Conservation (phyloP, 2,888 invertebrate genomes). For the Lepidochitona cinerea region DNA sequence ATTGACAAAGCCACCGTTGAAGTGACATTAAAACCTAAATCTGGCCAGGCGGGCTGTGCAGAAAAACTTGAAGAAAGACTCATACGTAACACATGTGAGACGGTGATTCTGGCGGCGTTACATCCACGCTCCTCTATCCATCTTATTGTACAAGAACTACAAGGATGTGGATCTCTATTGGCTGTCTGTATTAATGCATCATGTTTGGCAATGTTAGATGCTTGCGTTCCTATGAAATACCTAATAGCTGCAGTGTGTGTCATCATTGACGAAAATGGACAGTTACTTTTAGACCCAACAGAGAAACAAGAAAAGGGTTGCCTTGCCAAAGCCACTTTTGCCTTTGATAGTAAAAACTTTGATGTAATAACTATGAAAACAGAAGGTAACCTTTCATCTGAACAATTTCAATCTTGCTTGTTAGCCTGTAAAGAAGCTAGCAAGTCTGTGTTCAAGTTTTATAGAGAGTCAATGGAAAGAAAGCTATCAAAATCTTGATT, state of each 20-base stretch:
- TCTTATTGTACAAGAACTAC: conserved; percentile 88
- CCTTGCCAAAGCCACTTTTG: conserved; percentile 51
- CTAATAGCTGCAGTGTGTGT: conserved; percentile 86
- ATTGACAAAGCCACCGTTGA: conserved; percentile 86
- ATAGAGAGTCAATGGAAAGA: conserved; percentile 52
- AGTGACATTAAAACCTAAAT: conserved; percentile 82
- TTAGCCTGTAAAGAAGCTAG: conserved; percentile 45
- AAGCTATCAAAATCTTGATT: conserved; percentile 47
- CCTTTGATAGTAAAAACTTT: conserved; percentile 55
- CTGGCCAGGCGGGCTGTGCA: conserved; percentile 80
- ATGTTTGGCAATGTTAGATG: conserved; percentile 86
- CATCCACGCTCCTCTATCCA: conserved; percentile 87
- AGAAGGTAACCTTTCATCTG: conserved; percentile 47
- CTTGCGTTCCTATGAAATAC: conserved; percentile 87
- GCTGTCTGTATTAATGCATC: conserved; percentile 87
- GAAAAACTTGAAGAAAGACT: conserved; percentile 83
- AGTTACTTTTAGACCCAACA: conserved; percentile 79
- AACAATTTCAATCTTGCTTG: conserved; percentile 57
- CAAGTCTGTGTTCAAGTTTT: conserved; percentile 56
- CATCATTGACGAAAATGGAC: conserved; percentile 76
- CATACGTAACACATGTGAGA: conserved; percentile 83
- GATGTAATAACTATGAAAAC: conserved; percentile 53
- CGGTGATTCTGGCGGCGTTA: conserved; percentile 79
- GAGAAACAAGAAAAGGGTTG: conserved; percentile 70
- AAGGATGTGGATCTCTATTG: conserved; percentile 78